Percentiles rank a stretch among this genome's conserved stretches.
Evolutionary conservation across 2,888 invertebrate genomes (phyloP).

Genomic region (Drosophila recens): DNA sequence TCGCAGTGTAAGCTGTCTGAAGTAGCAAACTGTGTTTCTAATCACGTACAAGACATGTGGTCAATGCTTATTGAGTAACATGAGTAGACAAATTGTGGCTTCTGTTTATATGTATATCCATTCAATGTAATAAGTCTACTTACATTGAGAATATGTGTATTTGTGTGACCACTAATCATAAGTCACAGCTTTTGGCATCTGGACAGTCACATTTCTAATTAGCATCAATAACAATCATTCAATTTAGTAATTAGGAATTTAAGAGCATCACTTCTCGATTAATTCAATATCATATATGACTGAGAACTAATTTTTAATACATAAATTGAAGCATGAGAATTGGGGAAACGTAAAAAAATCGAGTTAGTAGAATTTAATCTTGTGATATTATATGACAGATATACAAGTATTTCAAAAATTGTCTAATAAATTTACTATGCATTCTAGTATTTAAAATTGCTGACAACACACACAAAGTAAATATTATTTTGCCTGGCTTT

Average conservation of each 20-base stretch:
- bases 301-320: background rate
- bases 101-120: background rate
- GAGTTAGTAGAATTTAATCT: too few relatives aligned
- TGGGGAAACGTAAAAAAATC: too few relatives aligned
- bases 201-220: background rate
- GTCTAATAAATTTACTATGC: background rate
- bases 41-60: background rate
- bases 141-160: background rate
- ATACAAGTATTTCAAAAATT: background rate
- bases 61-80: background rate
- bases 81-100: background rate
- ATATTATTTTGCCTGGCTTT: background rate
- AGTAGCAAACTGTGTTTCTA: background rate
- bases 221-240: background rate
- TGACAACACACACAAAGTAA: background rate
- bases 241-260: background rate
- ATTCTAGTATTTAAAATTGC: background rate
- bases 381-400: background rate
- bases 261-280: background rate
- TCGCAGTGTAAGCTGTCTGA: background rate
- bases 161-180: background rate
- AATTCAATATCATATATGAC: background rate
- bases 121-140: background rate
- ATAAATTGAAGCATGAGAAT: background rate
- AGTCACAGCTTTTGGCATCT: background rate